phyloP scores from a whole-genome alignment of 2,888 invertebrate genomes.

The Macropis europaea region DNA sequence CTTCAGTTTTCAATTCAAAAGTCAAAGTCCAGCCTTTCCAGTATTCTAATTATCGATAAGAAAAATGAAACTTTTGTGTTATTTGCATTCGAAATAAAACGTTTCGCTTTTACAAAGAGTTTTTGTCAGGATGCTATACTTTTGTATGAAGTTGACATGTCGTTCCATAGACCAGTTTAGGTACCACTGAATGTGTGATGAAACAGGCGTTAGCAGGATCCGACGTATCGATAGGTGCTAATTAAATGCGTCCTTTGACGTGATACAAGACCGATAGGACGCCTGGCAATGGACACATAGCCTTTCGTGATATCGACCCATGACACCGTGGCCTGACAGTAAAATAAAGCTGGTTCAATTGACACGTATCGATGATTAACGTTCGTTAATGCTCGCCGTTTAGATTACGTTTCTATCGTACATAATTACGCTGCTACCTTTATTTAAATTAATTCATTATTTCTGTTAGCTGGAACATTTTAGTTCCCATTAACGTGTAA shows the following conservation, averaged over 20 bases:
- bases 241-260: slow-evolving; percentile 72
- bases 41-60: too few relatives aligned
- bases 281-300: slow-evolving; percentile 46
- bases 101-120: too few relatives aligned
- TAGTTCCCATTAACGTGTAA: too few relatives aligned
- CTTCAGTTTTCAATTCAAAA: too few relatives aligned
- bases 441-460: too few relatives aligned
- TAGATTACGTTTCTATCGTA: slow-evolving; percentile 2
- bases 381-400: not conserved
- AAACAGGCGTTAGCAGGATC: slow-evolving; percentile 20
- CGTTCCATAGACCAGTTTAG: slow-evolving; percentile 25
- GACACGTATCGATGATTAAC: slow-evolving; percentile 8
- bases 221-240: slow-evolving; percentile 60
- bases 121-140: too few relatives aligned
- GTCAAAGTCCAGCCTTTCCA: too few relatives aligned
- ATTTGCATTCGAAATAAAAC: too few relatives aligned
- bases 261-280: slow-evolving; percentile 47
- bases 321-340: slow-evolving; percentile 4
- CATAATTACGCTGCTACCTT: slow-evolving; percentile 13
- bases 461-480: too few relatives aligned
- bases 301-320: slow-evolving; percentile 57
- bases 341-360: slow-evolving; percentile 20
- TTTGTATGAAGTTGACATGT: slow-evolving; percentile 10
- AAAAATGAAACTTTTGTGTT: too few relatives aligned
- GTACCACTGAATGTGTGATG: slow-evolving; percentile 41